These are phyloP conservation scores for Aurelia sp. DNA, from an alignment of 30 jellyfish, hydroid and myxozoan species.

Conservation along the genomic window DNA sequence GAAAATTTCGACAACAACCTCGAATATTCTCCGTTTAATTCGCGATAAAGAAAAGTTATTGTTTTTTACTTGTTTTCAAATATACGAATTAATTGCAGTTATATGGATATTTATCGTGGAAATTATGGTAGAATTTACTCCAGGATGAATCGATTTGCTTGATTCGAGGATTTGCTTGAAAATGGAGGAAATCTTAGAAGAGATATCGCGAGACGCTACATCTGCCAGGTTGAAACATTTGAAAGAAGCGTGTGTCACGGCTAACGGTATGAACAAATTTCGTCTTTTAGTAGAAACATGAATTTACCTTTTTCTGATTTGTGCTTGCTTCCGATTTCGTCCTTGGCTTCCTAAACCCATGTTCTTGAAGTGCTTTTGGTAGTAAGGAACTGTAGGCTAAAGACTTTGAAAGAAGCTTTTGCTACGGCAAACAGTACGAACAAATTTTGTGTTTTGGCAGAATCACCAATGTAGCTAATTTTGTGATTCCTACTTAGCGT, in stretches of 20 bases:
- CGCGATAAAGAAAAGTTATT: neutral
- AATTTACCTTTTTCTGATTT: too few relatives aligned
- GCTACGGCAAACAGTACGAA: conserved; percentile 81
- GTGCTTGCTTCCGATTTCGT: too few relatives aligned
- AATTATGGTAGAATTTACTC: conserved; percentile 29
- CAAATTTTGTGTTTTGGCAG: neutral
- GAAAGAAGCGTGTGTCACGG: conserved; percentile 93
- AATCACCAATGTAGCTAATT: too few relatives aligned
- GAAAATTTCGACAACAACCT: conserved; percentile 11
- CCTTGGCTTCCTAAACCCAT: too few relatives aligned
- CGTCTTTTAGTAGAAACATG: too few relatives aligned
- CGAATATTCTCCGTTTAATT: neutral
- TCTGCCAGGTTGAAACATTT: conserved; percentile 80
- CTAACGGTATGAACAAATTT: conserved; percentile 73
- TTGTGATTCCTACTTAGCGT: too few relatives aligned
- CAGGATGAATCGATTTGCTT: conserved; percentile 19
- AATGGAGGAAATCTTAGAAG: conserved; percentile 90
- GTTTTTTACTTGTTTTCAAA: neutral
- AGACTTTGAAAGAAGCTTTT: conserved; percentile 87
- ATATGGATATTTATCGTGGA: neutral
- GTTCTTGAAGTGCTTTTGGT: too few relatives aligned
- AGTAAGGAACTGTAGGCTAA: conserved; percentile 23
- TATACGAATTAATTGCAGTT: neutral
- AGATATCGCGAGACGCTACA: conserved; percentile 87
- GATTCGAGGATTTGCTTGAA: conserved; percentile 20